Evolutionary conservation across 92 coral and sea anemone genomes (phyloP).

Genomic region (Metridium senile): DNA sequence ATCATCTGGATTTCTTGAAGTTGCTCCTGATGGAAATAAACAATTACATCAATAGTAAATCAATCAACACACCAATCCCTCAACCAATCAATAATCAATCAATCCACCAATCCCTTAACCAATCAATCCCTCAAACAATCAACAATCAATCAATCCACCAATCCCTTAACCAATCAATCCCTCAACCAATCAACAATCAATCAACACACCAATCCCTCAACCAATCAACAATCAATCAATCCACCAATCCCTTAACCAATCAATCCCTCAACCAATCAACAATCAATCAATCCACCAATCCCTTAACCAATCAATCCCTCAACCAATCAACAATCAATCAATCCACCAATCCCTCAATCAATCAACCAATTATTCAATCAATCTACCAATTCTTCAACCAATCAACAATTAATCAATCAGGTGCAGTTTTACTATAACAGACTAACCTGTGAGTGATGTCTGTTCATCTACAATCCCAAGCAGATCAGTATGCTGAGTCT

Average conservation of each 20-base stretch:
- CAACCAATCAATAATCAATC: neutral
- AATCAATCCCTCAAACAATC: neutral
- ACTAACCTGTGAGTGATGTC: slow-evolving; percentile 54
- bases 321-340: neutral
- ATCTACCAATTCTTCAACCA: neutral
- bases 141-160: neutral
- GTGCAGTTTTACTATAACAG: neutral
- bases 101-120: neutral
- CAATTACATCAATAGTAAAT: neutral
- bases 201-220: neutral
- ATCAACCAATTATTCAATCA: neutral
- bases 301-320: neutral
- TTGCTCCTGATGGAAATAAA: slow-evolving; percentile 3
- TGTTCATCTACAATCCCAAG: slow-evolving; percentile 71
- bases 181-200: neutral
- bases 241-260: neutral
- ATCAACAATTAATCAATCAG: neutral
- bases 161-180: neutral
- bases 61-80: neutral
- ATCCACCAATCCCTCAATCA: neutral
- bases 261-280: neutral
- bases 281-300: neutral
- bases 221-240: neutral
- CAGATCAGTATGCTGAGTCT: slow-evolving; percentile 90
- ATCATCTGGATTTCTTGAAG: slow-evolving; percentile 82